Conservation (phyloP, 2,888 invertebrate genomes). For the Timema cristinae region DNA sequence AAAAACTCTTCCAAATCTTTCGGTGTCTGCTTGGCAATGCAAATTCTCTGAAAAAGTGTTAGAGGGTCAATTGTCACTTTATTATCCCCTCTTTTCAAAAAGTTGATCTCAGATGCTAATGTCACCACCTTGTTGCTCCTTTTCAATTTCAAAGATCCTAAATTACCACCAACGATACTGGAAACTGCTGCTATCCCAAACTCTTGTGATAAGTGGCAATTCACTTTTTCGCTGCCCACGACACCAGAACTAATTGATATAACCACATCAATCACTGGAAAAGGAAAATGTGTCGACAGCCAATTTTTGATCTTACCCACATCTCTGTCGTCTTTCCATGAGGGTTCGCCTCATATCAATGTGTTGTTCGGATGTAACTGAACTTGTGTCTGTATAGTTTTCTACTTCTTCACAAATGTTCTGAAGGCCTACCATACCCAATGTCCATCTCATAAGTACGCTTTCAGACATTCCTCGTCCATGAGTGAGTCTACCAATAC, state of each 20-base stretch:
- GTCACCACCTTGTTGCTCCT: slow-evolving; percentile 17
- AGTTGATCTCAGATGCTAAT: background rate
- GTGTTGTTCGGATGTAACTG: too few species aligned
- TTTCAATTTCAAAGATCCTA: slow-evolving; percentile 30
- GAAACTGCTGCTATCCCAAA: slow-evolving; percentile 24
- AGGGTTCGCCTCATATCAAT: too few species aligned
- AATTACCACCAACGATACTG: slow-evolving; percentile 27
- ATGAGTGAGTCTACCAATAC: too few species aligned
- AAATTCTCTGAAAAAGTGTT: slow-evolving; percentile 2
- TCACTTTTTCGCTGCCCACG: slow-evolving; percentile 30
- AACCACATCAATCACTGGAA: slow-evolving; percentile 6
- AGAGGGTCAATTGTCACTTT: background rate
- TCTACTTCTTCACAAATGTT: too few species aligned
- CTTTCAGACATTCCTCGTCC: too few species aligned
- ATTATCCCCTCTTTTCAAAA: background rate
- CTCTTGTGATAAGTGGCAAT: slow-evolving; percentile 31
- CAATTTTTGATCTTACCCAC: slow-evolving; percentile 1
- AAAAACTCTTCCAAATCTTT: background rate
- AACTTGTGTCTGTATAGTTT: too few species aligned
- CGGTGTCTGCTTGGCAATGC: background rate
- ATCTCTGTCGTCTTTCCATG: background rate
- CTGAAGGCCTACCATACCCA: too few species aligned
- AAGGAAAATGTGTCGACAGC: background rate
- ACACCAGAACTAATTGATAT: slow-evolving; percentile 22
- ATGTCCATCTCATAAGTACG: too few species aligned